phyloP scores from a whole-genome alignment of 2,797 vertebrate species.

The Melanotaenia pygmaea region DNA sequence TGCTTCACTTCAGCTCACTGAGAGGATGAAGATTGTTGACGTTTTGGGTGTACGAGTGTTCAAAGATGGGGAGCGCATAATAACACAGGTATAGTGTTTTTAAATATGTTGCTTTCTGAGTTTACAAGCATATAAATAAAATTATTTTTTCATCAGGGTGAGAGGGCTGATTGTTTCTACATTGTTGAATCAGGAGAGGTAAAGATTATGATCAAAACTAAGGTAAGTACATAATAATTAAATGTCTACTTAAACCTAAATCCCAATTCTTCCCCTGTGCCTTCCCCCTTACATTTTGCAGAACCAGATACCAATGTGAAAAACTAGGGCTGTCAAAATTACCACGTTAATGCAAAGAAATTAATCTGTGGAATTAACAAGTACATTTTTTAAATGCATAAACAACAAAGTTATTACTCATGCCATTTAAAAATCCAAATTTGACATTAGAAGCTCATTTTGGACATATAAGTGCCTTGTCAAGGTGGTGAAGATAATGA shows the following conservation, averaged over 20 bases:
- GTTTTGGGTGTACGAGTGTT: constrained; percentile 89
- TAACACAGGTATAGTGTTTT: constrained; percentile 75
- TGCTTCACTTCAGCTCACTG: constrained; percentile 82
- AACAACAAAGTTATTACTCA: too few species aligned
- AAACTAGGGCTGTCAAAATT: too few species aligned
- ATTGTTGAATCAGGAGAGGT: constrained; percentile 95
- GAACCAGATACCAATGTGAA: too few species aligned
- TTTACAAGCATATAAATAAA: background rate
- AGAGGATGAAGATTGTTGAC: constrained; percentile 96
- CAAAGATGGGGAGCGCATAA: constrained; percentile 89
- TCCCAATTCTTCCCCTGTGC: background rate
- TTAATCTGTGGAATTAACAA: too few species aligned
- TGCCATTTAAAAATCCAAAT: too few species aligned
- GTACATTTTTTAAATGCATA: too few species aligned
- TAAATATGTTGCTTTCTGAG: background rate
- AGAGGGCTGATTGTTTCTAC: constrained; percentile 93
- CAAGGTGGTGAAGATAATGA: too few species aligned
- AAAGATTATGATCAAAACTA: constrained; percentile 93
- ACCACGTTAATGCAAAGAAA: too few species aligned
- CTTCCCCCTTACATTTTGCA: background rate
- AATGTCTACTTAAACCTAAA: background rate
- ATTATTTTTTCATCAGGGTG: constrained; percentile 81
- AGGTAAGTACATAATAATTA: constrained; percentile 77
- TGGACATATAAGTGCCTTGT: too few species aligned
- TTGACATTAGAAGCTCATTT: too few species aligned